A percentile compares a stretch with the other conserved stretches of the same genome.
These are phyloP conservation scores for Phylloscopus whistleri DNA, from an alignment of 2,113 vertebrate species.

Conservation along the genomic window DNA sequence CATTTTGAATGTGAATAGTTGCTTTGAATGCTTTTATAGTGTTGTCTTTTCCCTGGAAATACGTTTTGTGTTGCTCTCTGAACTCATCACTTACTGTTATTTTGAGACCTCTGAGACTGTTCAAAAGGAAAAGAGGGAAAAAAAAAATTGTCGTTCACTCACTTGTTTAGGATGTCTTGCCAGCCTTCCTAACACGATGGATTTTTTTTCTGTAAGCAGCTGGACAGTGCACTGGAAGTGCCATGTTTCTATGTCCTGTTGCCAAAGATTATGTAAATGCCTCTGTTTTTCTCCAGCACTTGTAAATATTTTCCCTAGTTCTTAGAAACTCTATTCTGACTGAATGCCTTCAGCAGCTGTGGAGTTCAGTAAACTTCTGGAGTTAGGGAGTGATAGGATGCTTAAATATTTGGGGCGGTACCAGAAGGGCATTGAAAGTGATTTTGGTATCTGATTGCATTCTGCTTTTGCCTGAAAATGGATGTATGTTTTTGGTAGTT, in stretches of 20 bases:
- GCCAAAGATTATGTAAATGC: slow-evolving; percentile 28
- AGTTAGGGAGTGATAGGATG: background rate
- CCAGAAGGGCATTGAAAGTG: background rate
- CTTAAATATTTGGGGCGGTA: background rate
- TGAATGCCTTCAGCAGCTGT: background rate
- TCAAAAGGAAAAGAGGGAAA: background rate
- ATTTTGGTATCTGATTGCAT: background rate
- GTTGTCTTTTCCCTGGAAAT: background rate
- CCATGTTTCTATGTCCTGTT: background rate
- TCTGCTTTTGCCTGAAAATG: background rate
- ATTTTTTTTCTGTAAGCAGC: background rate
- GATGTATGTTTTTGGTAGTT: background rate
- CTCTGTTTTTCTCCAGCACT: slow-evolving; percentile 13
- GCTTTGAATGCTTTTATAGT: background rate
- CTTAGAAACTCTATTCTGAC: slow-evolving; percentile 10
- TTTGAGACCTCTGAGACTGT: background rate
- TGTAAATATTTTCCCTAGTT: slow-evolving; percentile 43
- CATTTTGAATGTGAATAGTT: background rate
- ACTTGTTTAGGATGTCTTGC: background rate
- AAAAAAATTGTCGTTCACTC: background rate
- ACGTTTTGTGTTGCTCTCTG: background rate
- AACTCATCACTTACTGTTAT: background rate
- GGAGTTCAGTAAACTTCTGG: background rate
- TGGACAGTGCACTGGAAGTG: background rate
- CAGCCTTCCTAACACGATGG: background rate